Base-by-base conservation (phyloP, 2,888 invertebrate species). In the Cheiracanthium punctorium region DNA sequence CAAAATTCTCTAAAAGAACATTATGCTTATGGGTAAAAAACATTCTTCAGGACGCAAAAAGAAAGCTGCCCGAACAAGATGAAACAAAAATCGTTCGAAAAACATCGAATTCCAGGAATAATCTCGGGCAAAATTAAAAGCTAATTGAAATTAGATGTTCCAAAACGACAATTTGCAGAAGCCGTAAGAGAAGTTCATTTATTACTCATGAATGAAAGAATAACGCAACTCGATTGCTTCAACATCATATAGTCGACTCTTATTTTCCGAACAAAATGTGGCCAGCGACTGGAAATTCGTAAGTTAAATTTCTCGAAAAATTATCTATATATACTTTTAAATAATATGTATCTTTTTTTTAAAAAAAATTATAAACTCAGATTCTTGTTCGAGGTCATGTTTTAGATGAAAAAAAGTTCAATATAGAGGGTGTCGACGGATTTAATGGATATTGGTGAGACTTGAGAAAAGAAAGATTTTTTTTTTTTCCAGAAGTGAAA, bases 401-500 rank as follows among this genome's bases (percentile, higher is more conserved):
- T 58, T 58, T 58, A 58, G 58, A 58, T 58, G 58, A 37, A 37
- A 37, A 7, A 37, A 37, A n/a, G n/a, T n/a, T n/a, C n/a, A n/a
- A n/a, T n/a, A n/a, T n/a, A n/a, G n/a, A n/a, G n/a, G n/a, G n/a
- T n/a, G n/a, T n/a, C n/a, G n/a, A n/a, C n/a, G n/a, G n/a, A n/a
- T n/a, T n/a, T n/a, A n/a, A n/a, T n/a, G n/a, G n/a, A n/a, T n/a
- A n/a, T n/a, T n/a, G n/a, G n/a, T n/a, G n/a, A n/a, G n/a, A n/a
- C n/a, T n/a, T n/a, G n/a, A n/a, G n/a, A n/a, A n/a, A n/a, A n/a
- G n/a, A n/a, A n/a, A n/a, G n/a, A n/a, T n/a, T n/a, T n/a, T n/a
- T n/a, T n/a, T n/a, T n/a, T n/a, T n/a, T n/a, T n/a, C n/a, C n/a
- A n/a, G n/a, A n/a, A n/a, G n/a, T n/a, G n/a, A n/a, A n/a, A n/a